Conservation (phyloP, 2,113 vertebrate genomes). For the Anser brachyrhynchus region DNA sequence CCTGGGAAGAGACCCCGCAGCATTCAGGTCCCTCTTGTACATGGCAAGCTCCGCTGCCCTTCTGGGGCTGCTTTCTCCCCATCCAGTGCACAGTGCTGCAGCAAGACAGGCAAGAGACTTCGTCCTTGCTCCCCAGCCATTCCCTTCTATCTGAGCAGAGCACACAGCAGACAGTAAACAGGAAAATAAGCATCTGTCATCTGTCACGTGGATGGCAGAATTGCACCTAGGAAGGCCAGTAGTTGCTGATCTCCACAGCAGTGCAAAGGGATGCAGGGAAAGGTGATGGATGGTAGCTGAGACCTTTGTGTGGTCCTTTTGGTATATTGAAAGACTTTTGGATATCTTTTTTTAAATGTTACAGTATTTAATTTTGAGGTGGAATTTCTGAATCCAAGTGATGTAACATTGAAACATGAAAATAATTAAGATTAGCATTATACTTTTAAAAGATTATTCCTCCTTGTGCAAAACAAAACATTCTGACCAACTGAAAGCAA, state of each 20-base stretch:
- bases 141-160: not conserved
- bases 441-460: not conserved
- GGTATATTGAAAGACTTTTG: not conserved
- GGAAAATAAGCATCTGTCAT: not conserved
- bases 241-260: not conserved
- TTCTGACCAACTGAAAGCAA: not conserved
- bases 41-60: rapidly evolving
- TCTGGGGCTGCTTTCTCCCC: not conserved
- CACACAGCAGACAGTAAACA: not conserved
- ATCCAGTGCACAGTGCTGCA: not conserved
- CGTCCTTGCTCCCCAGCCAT: not conserved
- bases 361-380: not conserved
- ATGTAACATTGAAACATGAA: not conserved
- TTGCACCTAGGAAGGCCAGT: not conserved
- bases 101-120: not conserved
- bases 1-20: not conserved
- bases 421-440: not conserved
- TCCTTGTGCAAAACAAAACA: not conserved
- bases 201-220: not conserved
- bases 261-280: not conserved
- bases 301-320: not conserved
- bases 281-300: not conserved
- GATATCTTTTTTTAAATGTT: not conserved
- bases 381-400: not conserved
- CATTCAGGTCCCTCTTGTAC: not conserved